These are phyloP conservation scores for Palloptera scutellata DNA, from an alignment of 2,888 invertebrate species.

Conservation along the genomic window DNA sequence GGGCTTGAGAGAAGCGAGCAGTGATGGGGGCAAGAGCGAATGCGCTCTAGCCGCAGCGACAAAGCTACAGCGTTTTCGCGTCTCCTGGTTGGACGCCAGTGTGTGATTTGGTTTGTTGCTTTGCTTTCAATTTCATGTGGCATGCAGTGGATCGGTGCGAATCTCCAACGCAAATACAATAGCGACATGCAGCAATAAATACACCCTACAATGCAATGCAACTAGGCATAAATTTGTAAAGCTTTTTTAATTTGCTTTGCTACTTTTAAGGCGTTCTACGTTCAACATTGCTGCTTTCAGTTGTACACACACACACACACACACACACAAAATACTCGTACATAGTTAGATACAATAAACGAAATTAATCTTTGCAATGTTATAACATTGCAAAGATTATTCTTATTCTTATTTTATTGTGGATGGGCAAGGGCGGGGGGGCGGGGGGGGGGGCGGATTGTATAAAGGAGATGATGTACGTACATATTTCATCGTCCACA, in stretches of 20 bases:
- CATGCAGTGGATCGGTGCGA: slow-evolving; percentile 7
- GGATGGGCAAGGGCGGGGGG: too few species aligned
- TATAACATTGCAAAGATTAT: too few species aligned
- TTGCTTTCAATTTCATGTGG: slow-evolving; percentile 17
- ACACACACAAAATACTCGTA: background rate
- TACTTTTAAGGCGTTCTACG: background rate
- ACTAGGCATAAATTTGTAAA: background rate
- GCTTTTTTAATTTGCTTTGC: background rate
- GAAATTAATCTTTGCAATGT: slow-evolving; percentile 6
- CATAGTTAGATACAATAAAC: slow-evolving; percentile 1
- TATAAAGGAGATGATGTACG: too few species aligned
- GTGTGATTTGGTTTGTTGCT: slow-evolving; percentile 16
- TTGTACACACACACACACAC: background rate
- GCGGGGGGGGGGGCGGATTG: too few species aligned
- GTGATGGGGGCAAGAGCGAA: too few species aligned
- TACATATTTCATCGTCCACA: too few species aligned
- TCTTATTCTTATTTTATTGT: too few species aligned
- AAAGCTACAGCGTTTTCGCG: too few species aligned
- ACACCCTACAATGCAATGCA: too few species aligned
- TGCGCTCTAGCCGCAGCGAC: too few species aligned
- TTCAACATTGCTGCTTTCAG: background rate
- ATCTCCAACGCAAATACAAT: background rate
- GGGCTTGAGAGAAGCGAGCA: background rate
- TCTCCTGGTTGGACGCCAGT: too few species aligned
- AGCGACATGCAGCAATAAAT: too few species aligned